These are phyloP conservation scores for Hyphantria cunea DNA, from an alignment of 1,140 invertebrate genomes.

Conservation along the genomic window DNA sequence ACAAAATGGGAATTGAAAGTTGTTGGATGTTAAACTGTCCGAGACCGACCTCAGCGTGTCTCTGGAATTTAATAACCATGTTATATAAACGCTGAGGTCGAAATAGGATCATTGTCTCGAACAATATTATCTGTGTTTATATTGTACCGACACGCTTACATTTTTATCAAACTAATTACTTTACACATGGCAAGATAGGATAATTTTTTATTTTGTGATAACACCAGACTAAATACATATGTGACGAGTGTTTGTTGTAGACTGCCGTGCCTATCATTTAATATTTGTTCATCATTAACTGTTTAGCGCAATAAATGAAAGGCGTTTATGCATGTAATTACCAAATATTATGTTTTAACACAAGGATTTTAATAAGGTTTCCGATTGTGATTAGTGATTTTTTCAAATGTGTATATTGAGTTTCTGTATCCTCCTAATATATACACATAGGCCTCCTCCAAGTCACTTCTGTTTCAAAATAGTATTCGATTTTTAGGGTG, in stretches of 20 bases:
- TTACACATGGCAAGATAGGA: constrained; percentile 10
- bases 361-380: too few relatives aligned
- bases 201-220: constrained; percentile 2
- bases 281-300: not conserved
- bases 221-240: not conserved
- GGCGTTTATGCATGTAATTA: too few relatives aligned
- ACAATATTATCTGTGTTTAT: constrained; percentile 4
- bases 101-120: constrained; percentile 4
- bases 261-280: not conserved
- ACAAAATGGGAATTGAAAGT: too few relatives aligned
- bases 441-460: too few relatives aligned
- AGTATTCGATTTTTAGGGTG: too few relatives aligned
- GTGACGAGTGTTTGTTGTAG: constrained; percentile 4
- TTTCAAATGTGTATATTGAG: too few relatives aligned
- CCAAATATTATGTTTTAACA: too few relatives aligned
- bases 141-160: constrained; percentile 13
- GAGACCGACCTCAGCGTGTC: not conserved
- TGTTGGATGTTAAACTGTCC: not conserved
- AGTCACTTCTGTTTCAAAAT: too few relatives aligned
- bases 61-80: constrained; percentile 15
- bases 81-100: constrained; percentile 10
- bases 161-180: constrained; percentile 23
- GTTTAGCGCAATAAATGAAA: too few relatives aligned
- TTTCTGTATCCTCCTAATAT: too few relatives aligned
- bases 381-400: too few relatives aligned